Base-by-base conservation (phyloP, 2,888 invertebrate species). In the Thyatira batis region DNA sequence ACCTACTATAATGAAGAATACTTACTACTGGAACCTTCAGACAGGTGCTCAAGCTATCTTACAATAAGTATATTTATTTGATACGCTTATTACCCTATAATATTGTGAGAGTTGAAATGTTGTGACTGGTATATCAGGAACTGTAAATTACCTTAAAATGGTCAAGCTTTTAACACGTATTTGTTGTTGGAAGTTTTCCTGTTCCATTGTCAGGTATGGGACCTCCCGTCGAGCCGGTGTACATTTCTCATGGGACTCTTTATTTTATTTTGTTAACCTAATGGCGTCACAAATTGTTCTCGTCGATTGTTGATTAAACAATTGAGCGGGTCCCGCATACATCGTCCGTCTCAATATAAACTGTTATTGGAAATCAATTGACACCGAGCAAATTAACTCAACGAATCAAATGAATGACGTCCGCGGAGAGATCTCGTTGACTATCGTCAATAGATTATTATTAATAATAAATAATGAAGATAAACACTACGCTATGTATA, bases 361-460 rank as follows among this genome's bases (percentile, higher is more conserved):
- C 84, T 78, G 80, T 89, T 89, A 92, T 91, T 89, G 89, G 85
- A 87, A 91, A 89, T 87, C 91, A 89, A 91, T 92, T 90, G 89
- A 84, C 84, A 82, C 80, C 65, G 73, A 67, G 59, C 80, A 73
- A 81, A 84, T 85, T 81, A 78, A 76, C 77, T 81, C 74, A 73
- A 84, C 69, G 65, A 80, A 74, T 73, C 73, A 64, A 69, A 76
- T 81, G 79, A 83, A 80, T 79, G 82, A 77, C 74, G 71, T 62
- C 61, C 55, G 54, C 65, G 60, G 59, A 61, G 58, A 57, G 52
- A 55, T 50, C 63, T 57, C 62, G 67, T 73, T 66, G 25, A 48
- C 39, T 28, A 17, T 20, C 17, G 27, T 48, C 28, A 17, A 27
- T 27, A 9, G 10, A 13, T 10, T 20, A 23, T 50, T 10, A 45